Conservation (phyloP, 92 coral and sea anemone species). For the Isaurus tuberculatus region DNA sequence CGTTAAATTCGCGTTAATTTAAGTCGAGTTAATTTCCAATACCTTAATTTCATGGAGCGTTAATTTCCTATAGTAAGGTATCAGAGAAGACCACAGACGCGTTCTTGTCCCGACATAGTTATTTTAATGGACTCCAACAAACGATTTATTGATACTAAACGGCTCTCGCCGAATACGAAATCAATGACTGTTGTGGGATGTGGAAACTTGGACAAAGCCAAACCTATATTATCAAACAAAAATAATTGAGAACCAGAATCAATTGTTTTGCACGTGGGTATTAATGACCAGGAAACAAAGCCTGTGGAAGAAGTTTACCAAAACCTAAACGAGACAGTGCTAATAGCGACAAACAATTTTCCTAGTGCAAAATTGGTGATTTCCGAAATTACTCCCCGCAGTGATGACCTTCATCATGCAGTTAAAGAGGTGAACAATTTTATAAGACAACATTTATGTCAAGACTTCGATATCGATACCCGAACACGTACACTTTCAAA, state of each 20-base stretch:
- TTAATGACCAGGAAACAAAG: conserved; percentile 9
- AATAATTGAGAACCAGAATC: conserved; percentile 12
- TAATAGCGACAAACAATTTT: not conserved
- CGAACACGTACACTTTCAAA: too few species aligned
- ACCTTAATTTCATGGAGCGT: too few species aligned
- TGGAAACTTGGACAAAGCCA: conserved; percentile 13
- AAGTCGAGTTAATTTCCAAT: too few species aligned
- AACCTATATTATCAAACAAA: not conserved
- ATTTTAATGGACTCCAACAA: conserved; percentile 4
- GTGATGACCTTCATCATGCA: not conserved
- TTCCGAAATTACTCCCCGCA: conserved; percentile 27
- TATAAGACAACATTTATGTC: not conserved
- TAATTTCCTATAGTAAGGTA: too few species aligned
- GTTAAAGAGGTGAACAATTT: conserved; percentile 10
- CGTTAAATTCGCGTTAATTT: too few species aligned
- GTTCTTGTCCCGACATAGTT: not conserved
- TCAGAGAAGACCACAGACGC: not conserved
- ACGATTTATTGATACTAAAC: conserved; percentile 1
- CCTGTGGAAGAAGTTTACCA: not conserved
- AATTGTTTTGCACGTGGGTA: not conserved
- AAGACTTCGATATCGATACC: too few species aligned
- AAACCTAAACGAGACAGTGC: not conserved
- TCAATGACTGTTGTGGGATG: not conserved
- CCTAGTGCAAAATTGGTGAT: not conserved
- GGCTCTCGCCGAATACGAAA: not conserved